Base-by-base conservation (phyloP, 1,140 invertebrate genomes). In the Anagrus nilaparvatae region DNA sequence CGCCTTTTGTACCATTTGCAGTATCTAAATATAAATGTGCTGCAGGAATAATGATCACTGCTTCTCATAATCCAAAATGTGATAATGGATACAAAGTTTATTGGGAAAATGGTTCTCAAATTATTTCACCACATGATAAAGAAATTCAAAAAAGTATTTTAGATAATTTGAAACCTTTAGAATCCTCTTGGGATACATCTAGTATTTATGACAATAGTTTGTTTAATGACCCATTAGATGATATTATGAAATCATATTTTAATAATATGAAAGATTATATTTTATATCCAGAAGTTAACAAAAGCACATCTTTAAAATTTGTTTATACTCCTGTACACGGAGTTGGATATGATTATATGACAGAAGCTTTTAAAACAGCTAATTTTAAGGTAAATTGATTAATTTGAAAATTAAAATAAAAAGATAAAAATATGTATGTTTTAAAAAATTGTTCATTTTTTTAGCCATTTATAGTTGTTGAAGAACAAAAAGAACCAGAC, bases 61-160 rank as follows among this genome's bases (percentile, higher is more conserved):
- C 97, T 0, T 98, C 94, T 0, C 96, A 99, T 54, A 99, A 99
- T 72, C 96, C 95, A 0, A 97, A 97, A 68, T 82, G 97, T 36
- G 95, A 99, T 60, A 99, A 99, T 68, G 97, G 97, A 4, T 99
- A 98, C 60, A 99, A 99, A 74, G 90, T 97, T 4, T 98, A 97
- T 61, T 95, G 92, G 84, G 69, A 70, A 16, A 97, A 97, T 67
- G 91, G 92, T 2, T 81, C 87, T n/a, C 95, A 97, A 77, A 97
- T 99, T 32, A 85, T 95, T 38, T 67, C 83, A 1, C 96, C 96
- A 0, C 82, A 88, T 52, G 96, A 99, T 64, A 82, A 82, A 58
- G 76, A 77, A 32, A 97, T 99, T 45, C 79, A 95, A 51, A 67
- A 78, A 16, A 65, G 69, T 29, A 98, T 98, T 52, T 53, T 81